Evolutionary conservation across 2,888 invertebrate genomes (phyloP), one percentile per base, ranked within the genome.

Genomic region (Amphipoea lucens): DNA sequence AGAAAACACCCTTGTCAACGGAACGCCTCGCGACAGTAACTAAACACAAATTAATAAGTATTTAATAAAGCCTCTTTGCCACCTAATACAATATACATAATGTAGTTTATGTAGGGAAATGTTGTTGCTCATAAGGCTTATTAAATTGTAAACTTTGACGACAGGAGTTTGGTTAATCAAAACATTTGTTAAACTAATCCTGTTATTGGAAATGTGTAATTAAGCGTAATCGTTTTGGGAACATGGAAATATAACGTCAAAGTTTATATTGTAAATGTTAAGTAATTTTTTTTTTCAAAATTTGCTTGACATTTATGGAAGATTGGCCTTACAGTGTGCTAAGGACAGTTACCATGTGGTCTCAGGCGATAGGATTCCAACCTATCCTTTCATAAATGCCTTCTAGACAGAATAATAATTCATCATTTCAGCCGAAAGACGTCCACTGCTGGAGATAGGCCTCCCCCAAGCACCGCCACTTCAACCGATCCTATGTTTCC

Each of bases 171-270:
- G 70, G 68, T 63, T 76, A 74, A 72, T 76, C 68, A 85, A 76
- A 87, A 79, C 74, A 87, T 84, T 84, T 74, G 60, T 45, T 67
- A 76, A 65, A 45, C 23, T 84, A 87, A 84, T 87, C 84, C 75
- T 79, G 51, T 87, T 85, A 83, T 69, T 82, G 57, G 57, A 65
- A 68, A 76, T 48, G 29, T 62, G 29, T 81, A 74, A 81, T 75
- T 51, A 75, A 51, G 57, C 20, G 45, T 85, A 36, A 85, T 45
- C n/a, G 20, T 51, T 82, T 71, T 63, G 60, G 14, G 20, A 57
- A 68, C 11, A 23, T n/a, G 14, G 12, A 51, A 68, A 67, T 29
- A 42, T 17, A 76, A 48, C 7, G 14, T 20, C 3, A 17, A 17
- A 29, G 3, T 7, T 57, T 81, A 4, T 29, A 23, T 23, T 4